Percentiles rank a stretch among this genome's conserved stretches.
Conservation (phyloP, 2,113 vertebrate species). For the Propithecus coquereli region DNA sequence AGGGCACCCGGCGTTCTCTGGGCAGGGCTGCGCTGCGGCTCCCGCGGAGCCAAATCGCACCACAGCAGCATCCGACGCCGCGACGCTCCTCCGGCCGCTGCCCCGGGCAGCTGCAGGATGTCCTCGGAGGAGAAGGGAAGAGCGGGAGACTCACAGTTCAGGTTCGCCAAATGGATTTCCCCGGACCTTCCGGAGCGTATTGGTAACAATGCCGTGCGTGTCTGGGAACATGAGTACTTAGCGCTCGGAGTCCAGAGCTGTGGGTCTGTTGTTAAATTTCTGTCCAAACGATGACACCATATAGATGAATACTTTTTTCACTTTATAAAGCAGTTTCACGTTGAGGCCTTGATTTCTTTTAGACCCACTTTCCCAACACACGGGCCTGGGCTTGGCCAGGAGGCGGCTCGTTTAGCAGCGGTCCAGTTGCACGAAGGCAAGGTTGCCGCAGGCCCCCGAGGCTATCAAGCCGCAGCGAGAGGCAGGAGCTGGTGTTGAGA, state of each 20-base stretch:
- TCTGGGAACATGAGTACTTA: neutral
- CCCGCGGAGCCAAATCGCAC: fast-evolving
- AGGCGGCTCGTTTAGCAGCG: neutral
- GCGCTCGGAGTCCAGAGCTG: neutral
- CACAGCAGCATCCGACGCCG: fast-evolving
- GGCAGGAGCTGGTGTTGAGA: neutral
- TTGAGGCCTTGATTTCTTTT: neutral
- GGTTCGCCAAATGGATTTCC: neutral
- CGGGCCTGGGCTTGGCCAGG: neutral
- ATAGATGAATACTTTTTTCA: neutral
- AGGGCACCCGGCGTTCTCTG: fast-evolving
- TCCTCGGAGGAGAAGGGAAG: neutral
- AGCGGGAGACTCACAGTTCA: neutral
- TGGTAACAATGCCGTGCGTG: fast-evolving
- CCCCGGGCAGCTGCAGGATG: fast-evolving
- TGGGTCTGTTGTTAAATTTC: neutral
- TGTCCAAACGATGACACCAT: neutral
- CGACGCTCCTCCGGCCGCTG: fast-evolving
- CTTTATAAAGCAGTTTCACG: neutral
- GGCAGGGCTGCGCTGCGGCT: too few relatives aligned
- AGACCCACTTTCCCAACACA: neutral
- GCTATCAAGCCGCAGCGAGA: neutral
- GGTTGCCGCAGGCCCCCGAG: neutral
- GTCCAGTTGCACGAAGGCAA: neutral
- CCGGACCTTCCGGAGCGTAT: neutral